Percentiles rank a stretch among this genome's conserved stretches.
These are phyloP conservation scores for Cairina moschata DNA, from an alignment of 2,113 vertebrate species.

Conservation along the genomic window DNA sequence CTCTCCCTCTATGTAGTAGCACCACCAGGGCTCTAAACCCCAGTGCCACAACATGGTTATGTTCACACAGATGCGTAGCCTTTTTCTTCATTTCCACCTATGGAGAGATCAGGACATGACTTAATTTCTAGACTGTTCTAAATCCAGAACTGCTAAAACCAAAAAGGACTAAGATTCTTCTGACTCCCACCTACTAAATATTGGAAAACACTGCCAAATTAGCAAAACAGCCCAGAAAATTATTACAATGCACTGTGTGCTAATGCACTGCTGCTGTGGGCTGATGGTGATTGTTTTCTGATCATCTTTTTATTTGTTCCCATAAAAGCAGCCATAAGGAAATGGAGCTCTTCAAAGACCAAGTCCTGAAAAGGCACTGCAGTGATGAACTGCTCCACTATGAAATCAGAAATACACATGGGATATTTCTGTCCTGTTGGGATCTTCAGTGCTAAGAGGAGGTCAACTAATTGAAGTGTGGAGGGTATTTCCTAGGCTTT, in stretches of 20 bases:
- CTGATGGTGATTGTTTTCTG: rapidly evolving
- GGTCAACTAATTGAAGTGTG: rapidly evolving
- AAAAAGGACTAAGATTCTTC: neutral
- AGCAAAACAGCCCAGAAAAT: neutral
- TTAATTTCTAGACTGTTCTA: neutral
- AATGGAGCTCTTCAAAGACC: neutral
- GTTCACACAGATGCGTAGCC: rapidly evolving
- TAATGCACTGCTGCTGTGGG: neutral
- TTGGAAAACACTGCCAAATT: neutral
- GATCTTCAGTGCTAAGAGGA: neutral
- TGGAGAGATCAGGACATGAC: neutral
- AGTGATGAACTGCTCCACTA: neutral
- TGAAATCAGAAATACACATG: neutral
- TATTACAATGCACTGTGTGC: rapidly evolving
- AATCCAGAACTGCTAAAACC: neutral
- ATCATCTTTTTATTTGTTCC: neutral
- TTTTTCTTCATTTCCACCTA: neutral
- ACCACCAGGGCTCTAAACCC: neutral
- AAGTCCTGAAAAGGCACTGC: neutral
- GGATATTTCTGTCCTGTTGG: neutral
- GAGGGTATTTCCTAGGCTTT: neutral
- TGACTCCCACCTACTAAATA: neutral
- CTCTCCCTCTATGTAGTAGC: neutral
- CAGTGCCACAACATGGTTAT: neutral
- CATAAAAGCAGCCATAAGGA: neutral